Base-by-base conservation (phyloP, 2,888 invertebrate genomes). In the Cephus runcator region DNA sequence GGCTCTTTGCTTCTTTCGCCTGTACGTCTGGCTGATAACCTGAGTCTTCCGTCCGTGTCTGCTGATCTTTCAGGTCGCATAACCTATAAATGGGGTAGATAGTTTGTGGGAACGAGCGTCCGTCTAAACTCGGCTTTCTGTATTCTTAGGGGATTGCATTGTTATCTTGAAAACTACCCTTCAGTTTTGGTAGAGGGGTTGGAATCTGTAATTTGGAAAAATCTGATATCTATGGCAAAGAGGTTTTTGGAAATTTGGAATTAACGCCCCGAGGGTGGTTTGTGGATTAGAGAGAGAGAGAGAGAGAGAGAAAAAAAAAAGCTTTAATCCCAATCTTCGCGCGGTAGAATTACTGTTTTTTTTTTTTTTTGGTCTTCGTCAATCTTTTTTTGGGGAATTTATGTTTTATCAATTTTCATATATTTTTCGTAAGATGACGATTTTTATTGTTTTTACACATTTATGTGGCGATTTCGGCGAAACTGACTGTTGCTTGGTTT, bases 381-480 rank as follows among this genome's bases (percentile, higher is more conserved):
- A 35, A 35, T 1, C 12, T 12, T 35, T 35, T 3, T n/a, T n/a
- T n/a, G n/a, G 4, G 12, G 3, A 3, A 1, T 12, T 35, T 12
- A 3, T 1, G 4, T 4, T 12, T 15, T 0, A 12, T 12, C 4
- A 0, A 56, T 56, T 56, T 23, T 56, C 23, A 15, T 40, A 15
- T 56, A 2, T 23, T 56, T 56, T 56, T 56, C 0, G 9, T 56
- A 56, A 56, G 56, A 23, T 56, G 9, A 56, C 9, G 56, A 12
- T 23, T 56, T 23, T 40, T 9, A 15, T 15, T 40, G 2, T 23
- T 56, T 23, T 56, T 9, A 9, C 2, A 23, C 9, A 1, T 23
- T 56, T 23, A 1, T 56, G n/a, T 23, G 23, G 2, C 9, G 0
- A 23, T 9, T 0, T 6, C 0, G 0, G 0, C 0, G 23, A 56